Evolutionary conservation across 1,140 invertebrate genomes (phyloP), one percentile per base, ranked within the genome.

Genomic region (Calosoma granatense): DNA sequence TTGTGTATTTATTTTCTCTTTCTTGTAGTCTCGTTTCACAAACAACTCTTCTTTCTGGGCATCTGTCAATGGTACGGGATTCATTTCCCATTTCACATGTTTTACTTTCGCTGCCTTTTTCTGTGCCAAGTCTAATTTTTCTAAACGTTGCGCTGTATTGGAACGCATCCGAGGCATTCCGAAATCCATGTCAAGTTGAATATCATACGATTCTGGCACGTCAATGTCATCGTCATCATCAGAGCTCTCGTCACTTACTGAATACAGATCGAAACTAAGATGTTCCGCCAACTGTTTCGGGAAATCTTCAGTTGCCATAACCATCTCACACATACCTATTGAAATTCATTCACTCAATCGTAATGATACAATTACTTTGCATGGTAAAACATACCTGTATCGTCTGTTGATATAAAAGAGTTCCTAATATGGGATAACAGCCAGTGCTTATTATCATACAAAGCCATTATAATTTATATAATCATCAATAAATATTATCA

Each of bases 341-440:
- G 51, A 59, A 20, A 58, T 52, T 57, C 56, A 26, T 54, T 59
- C 43, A 26, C 57, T 54, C 2, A 53, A 58, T n/a, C n/a, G 55
- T 26, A 43, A 17, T 22, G 39, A 54, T 19, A 56, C 15, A 58
- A 22, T 53, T 54, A 52, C 52, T 55, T 56, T 21, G 1, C 9
- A 54, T 21, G 22, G 15, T 26, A 20, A 23, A 26, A 26, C 21
- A 55, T 22, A 78, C 90, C 90, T 66, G 92, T 94, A 72, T 96
- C 92, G 76, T 97, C 94, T 22, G 90, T 92, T n/a, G 88, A 90
- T 64, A 95, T 92, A 72, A 94, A 97, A 17, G 92, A 94, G 70
- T 95, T 93, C 56, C 90, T 78, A 58, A 96, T 93, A 72, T 95
- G 90, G 51, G 90, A 90, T 54, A 96, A 77, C 22, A 97, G 76